Evolutionary conservation across 2,888 invertebrate genomes (phyloP), one percentile per base, ranked within the genome.

Genomic region (Euphydryas editha): DNA sequence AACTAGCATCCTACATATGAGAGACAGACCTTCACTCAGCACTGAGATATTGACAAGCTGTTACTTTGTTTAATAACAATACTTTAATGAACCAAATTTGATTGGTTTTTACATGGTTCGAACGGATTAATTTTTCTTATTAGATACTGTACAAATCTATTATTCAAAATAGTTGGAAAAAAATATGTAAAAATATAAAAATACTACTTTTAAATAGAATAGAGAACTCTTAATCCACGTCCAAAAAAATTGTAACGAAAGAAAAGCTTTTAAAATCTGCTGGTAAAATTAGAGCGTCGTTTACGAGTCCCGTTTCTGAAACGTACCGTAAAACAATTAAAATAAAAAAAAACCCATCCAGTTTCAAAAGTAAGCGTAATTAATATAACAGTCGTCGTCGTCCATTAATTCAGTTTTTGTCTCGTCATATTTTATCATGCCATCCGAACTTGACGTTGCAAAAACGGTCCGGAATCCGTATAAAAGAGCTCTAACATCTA

Each of bases 391-490:
- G 81, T 78, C 78, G 77, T 77, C 73, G 73, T 75, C 77, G 75
- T 78, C 79, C 84, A 86, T 85, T 86, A 86, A 86, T 85, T 82
- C 75, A 75, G 78, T 84, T 83, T 82, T 83, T 82, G 81, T 79
- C 76, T 76, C 76, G 74, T 81, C 81, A 84, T 82, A 83, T 82
- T 85, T 83, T 81, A 82, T 73, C 72, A 70, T 69, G 66, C 74
- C 76, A 75, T 72, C 74, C 76, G 76, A 66, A 75, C 72, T 78
- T 76, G 78, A 79, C 80, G 76, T 72, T 71, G 73, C 76, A 75
- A 78, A 79, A 78, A 76, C 75, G 71, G 49, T 57, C 65, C 60
- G 62, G 54, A 56, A 70, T 63, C 65, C 63, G 61, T 59, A 70
- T 78, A 77, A 81, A 81, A 80, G 78, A 68, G 72, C 65, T 78